These are phyloP conservation scores for Eulimnadia texana DNA, from an alignment of 1,140 invertebrate species.

Conservation along the genomic window DNA sequence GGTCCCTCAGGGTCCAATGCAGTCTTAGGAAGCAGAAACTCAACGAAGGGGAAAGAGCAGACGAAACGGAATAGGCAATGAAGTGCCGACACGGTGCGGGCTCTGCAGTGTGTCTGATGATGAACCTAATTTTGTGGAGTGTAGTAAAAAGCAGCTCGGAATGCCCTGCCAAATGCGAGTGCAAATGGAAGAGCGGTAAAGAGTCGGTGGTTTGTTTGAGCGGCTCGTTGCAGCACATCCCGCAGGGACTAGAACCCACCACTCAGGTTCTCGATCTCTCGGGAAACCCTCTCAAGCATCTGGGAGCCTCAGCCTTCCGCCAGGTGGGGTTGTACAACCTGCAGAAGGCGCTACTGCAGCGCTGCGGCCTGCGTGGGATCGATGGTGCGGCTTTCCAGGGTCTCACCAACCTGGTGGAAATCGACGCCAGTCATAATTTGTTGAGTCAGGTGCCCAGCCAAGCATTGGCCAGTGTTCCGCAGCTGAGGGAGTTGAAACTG, in stretches of 20 bases:
- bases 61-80: background rate
- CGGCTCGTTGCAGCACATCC: background rate
- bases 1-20: background rate
- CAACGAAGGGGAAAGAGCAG: too few species aligned
- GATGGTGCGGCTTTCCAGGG: constrained; percentile 48
- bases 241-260: background rate
- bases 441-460: constrained; percentile 50
- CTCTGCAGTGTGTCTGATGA: background rate
- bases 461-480: constrained; percentile 48
- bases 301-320: constrained; percentile 8
- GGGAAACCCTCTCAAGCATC: constrained; percentile 12
- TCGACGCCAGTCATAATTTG: constrained; percentile 58
- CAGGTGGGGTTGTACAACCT: constrained; percentile 2
- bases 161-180: background rate
- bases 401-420: constrained; percentile 56
- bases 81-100: background rate
- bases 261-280: constrained; percentile 13
- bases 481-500: constrained; percentile 56
- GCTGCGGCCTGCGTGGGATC: constrained; percentile 43
- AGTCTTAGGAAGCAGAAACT: background rate
- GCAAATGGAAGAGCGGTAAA: background rate
- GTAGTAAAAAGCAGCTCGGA: background rate
- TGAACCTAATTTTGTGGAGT: background rate
- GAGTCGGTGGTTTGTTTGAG: background rate
- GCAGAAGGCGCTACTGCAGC: constrained; percentile 4